These are phyloP conservation scores for Bombus impatiens DNA, from an alignment of 1,140 invertebrate genomes.

Conservation along the genomic window DNA sequence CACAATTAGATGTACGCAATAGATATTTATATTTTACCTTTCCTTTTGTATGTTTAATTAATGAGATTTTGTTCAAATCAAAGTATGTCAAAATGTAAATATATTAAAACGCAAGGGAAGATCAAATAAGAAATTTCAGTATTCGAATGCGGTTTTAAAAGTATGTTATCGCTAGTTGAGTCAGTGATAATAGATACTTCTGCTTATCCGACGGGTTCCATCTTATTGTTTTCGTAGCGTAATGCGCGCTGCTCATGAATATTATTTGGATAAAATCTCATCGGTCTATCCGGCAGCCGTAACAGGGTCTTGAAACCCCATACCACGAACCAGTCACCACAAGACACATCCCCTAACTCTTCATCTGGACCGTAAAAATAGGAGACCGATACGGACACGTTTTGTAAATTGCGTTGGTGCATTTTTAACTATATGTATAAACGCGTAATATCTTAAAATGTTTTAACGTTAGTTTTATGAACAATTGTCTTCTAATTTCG, in stretches of 20 bases:
- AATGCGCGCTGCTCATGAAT: conserved; percentile 70
- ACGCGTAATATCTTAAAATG: no score
- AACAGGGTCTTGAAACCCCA: conserved; percentile 42
- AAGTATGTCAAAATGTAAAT: no score
- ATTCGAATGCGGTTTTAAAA: background rate
- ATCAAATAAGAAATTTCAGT: background rate
- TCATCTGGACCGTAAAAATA: conserved; percentile 48
- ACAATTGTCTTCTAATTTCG: background rate
- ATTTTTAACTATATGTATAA: background rate
- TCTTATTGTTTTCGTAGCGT: conserved; percentile 40
- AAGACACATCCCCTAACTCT: background rate
- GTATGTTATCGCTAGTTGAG: conserved; percentile 43
- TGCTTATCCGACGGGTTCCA: conserved; percentile 35
- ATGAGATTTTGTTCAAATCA: background rate
- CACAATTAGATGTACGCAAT: background rate
- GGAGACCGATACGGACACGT: background rate
- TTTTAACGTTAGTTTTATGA: background rate
- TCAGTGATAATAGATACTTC: conserved; percentile 70
- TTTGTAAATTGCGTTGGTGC: background rate
- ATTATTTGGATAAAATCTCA: conserved; percentile 78
- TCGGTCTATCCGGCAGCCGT: conserved; percentile 57
- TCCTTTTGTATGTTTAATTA: background rate
- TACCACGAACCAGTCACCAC: conserved; percentile 13
- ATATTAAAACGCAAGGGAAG: background rate
- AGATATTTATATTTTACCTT: background rate